A percentile compares a stretch with the other conserved stretches of the same genome.
These are phyloP conservation scores for Polia nebulosa DNA, from an alignment of 2,888 invertebrate genomes.

Conservation along the genomic window DNA sequence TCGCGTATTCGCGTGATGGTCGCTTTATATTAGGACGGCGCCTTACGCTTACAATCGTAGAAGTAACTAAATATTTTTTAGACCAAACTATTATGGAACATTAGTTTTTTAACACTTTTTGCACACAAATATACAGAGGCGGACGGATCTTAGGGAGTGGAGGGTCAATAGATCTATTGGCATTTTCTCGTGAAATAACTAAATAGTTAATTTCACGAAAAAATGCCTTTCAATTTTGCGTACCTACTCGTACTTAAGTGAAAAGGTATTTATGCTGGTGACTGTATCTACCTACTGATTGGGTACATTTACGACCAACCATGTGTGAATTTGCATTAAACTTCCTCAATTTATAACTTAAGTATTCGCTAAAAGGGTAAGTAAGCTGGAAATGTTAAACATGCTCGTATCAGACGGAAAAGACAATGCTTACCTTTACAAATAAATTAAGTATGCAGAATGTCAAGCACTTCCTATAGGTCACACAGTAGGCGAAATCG, in stretches of 20 bases:
- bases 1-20: no score
- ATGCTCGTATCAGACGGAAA: slow-evolving; percentile 14
- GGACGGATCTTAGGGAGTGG: no score
- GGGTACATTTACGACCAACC: slow-evolving; percentile 7
- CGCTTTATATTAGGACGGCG: no score
- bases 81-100: not conserved
- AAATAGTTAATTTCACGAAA: no score
- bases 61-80: not conserved
- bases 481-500: not conserved
- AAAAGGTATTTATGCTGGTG: not conserved
- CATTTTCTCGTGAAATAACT: no score
- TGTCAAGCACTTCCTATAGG: slow-evolving; percentile 23
- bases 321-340: slow-evolving; percentile 5
- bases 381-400: slow-evolving; percentile 27
- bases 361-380: slow-evolving; percentile 26
- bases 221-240: no score
- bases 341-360: slow-evolving; percentile 44
- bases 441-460: slow-evolving; percentile 19
- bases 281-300: not conserved
- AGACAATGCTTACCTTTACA: slow-evolving; percentile 6
- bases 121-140: not conserved
- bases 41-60: not conserved
- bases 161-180: no score
- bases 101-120: not conserved
- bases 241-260: no score